Percentiles rank a stretch among this genome's conserved stretches.
phyloP scores from a whole-genome alignment of 2,113 vertebrate genomes.

The Elachura formosa region DNA sequence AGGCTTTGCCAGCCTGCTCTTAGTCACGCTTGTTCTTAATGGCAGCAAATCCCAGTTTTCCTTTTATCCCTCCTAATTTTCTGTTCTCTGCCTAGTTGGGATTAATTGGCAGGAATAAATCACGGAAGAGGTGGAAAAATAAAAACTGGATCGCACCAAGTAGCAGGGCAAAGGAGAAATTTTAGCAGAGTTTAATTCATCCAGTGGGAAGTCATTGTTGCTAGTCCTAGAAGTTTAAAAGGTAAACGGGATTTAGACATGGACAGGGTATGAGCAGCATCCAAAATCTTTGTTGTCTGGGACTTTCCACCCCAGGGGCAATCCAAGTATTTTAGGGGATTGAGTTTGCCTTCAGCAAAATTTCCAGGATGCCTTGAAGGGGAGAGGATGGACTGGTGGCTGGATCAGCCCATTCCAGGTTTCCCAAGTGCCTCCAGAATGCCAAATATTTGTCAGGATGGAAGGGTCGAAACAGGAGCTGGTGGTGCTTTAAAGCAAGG shows the following conservation, averaged over 20 bases:
- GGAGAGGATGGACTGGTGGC: not conserved
- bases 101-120: slow-evolving; percentile 4
- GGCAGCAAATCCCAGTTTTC: not conserved
- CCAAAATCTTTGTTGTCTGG: not conserved
- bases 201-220: not conserved
- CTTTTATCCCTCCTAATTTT: not conserved
- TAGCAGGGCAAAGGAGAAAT: not conserved
- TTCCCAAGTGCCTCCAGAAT: not conserved
- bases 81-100: not conserved
- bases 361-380: not conserved
- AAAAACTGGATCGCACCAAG: not conserved
- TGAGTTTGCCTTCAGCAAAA: not conserved
- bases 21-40: not conserved
- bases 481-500: not conserved
- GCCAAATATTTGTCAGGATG: not conserved
- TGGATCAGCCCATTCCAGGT: not conserved
- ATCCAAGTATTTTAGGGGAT: not conserved
- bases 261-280: not conserved
- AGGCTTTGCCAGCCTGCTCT: not conserved
- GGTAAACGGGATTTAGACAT: accelerated
- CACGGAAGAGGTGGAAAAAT: not conserved
- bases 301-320: not conserved
- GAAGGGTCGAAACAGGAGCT: not conserved
- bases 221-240: not conserved
- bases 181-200: not conserved